Evolutionary conservation across 2,797 vertebrate genomes (phyloP).

Genomic region (Melanotaenia maccullochi): DNA sequence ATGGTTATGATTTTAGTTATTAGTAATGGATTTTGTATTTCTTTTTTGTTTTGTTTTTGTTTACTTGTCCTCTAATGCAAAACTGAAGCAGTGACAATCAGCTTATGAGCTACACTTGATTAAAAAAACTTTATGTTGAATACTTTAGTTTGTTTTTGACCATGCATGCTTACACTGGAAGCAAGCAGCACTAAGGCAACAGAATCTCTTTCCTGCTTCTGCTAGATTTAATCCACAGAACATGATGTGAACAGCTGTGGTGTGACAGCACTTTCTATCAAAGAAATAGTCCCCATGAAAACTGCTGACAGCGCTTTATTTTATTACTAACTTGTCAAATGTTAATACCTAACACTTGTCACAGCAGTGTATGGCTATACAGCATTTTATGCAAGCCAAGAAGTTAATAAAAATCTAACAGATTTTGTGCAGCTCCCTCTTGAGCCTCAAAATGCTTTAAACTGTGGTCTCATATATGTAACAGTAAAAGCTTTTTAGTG

Average conservation of each 20-base stretch:
- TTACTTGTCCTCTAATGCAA: background rate
- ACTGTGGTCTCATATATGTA: background rate
- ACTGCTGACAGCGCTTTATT: conserved; percentile 19
- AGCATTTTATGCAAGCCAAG: conserved; percentile 14
- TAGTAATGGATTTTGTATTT: conserved; percentile 14
- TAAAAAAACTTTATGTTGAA: conserved; percentile 1
- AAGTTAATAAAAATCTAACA: conserved; percentile 22
- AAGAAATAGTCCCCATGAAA: conserved; percentile 30
- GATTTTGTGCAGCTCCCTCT: background rate
- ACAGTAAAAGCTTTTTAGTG: background rate
- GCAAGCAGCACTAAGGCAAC: background rate
- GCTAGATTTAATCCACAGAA: conserved; percentile 14
- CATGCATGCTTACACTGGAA: background rate
- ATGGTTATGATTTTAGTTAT: conserved; percentile 27
- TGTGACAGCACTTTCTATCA: conserved; percentile 28
- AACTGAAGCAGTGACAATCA: background rate
- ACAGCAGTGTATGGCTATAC: background rate
- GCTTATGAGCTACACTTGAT: conserved; percentile 9
- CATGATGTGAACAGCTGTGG: conserved; percentile 18
- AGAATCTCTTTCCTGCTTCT: background rate
- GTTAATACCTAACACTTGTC: conserved; percentile 19
- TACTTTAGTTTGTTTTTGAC: background rate
- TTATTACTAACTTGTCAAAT: conserved; percentile 24
- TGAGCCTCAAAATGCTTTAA: conserved; percentile 6
- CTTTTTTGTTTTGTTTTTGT: no score